Base-by-base conservation (phyloP, 37 sponge, comb jelly and placozoan genomes). In the Beroe ovata region DNA sequence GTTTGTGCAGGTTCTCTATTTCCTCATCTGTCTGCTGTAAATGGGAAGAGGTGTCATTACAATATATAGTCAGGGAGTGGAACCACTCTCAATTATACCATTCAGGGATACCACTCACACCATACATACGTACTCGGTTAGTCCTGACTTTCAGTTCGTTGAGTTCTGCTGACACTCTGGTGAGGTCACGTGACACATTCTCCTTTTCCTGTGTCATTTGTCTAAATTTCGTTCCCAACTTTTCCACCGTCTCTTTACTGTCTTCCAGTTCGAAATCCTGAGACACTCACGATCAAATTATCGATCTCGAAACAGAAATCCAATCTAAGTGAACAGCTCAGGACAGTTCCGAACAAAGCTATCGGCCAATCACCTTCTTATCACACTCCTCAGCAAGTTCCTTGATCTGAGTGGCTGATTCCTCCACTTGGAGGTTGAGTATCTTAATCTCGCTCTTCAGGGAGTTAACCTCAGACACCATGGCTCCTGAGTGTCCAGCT, bases 1-100 rank as follows among this genome's bases (percentile, higher is more conserved):
- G 84, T 23, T 77, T 77, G 84, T 77, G 84, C n/a, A 77, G 47
- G 47, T 77, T 77, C 47, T 77, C 84, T 3, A 77, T 77, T 25
- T 77, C 84, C 54, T 77, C 84, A 19, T 77, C 84, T n/a, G 84
- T 32, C 41, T 77, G 84, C 84, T 77, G 84, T 8, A 42, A 36
- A 33, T 29, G 34, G n/a, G n/a, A n/a, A n/a, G n/a, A n/a, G n/a
- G n/a, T n/a, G n/a, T n/a, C n/a, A 18, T 19, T 11, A 58, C 16
- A n/a, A n/a, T n/a, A n/a, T n/a, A n/a, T n/a, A n/a, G n/a, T n/a
- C n/a, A n/a, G n/a, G n/a, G n/a, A n/a, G n/a, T n/a, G n/a, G n/a
- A n/a, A n/a, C n/a, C n/a, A n/a, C n/a, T n/a, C n/a, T n/a, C n/a
- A n/a, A n/a, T n/a, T n/a, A n/a, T n/a, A n/a, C n/a, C n/a, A n/a